phyloP scores from a whole-genome alignment of 2,113 vertebrate species.

The Ctenomys sociabilis region DNA sequence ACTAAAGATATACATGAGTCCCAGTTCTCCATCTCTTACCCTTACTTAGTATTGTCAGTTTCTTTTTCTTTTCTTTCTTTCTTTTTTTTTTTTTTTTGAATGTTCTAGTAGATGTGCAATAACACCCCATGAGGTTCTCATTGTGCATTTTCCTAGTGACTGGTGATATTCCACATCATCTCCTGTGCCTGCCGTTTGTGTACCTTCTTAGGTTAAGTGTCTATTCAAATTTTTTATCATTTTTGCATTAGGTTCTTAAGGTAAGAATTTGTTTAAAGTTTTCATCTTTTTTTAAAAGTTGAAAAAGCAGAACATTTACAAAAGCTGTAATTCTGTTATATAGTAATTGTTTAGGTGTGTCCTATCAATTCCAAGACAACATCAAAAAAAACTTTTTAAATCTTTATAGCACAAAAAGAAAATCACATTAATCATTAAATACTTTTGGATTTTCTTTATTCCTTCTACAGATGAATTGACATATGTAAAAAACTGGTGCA shows the following conservation, averaged over 20 bases:
- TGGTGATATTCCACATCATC: background rate
- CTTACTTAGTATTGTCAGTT: background rate
- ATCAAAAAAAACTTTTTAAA: constrained; percentile 79
- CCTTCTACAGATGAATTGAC: constrained; percentile 58
- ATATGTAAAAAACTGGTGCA: constrained; percentile 62
- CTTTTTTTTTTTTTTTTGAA: background rate
- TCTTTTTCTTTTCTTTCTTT: background rate
- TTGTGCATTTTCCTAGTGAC: constrained; percentile 21
- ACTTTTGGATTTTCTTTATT: constrained; percentile 68
- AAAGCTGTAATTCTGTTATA: constrained; percentile 74
- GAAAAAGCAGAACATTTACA: constrained; percentile 56
- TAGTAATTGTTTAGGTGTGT: constrained; percentile 68
- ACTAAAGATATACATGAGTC: background rate
- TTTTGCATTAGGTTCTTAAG: constrained; percentile 64
- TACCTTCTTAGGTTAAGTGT: background rate
- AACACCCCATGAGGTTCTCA: background rate
- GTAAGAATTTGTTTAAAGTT: constrained; percentile 82
- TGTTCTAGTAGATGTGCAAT: background rate
- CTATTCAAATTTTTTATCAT: background rate
- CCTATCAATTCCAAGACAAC: constrained; percentile 69
- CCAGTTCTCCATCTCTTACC: background rate
- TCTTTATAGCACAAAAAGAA: constrained; percentile 74
- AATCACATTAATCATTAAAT: constrained; percentile 67
- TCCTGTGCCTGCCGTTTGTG: background rate
- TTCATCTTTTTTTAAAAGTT: constrained; percentile 71